Evolutionary conservation across 2,888 invertebrate species (phyloP), one percentile per base, ranked within the genome.

Genomic region (Tetranychus truncatus): DNA sequence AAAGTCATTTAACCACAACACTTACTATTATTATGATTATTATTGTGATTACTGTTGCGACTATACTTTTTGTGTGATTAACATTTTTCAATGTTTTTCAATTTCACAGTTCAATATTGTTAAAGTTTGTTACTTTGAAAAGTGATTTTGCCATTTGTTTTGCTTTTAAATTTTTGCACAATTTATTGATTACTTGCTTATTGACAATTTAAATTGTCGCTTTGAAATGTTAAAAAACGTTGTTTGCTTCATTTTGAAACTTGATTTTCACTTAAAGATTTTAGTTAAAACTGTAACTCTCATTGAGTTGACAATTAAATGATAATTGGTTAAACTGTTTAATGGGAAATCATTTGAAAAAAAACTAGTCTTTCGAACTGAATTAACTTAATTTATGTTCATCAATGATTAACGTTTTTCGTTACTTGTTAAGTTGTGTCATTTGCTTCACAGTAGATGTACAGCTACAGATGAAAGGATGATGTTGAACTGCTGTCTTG

Each of bases 1-100:
- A 55, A 55, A 55, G 55, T 55, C 55, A 55, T 55, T 55, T 55
- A 55, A 55, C 55, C 55, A 55, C 55, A 55, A 55, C 55, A 55
- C 11, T 55, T 15, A 15, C 55, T 55, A 15, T 55, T 55, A 55
- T 55, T 55, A 55, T 55, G 55, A 55, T 55, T 15, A 55, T 55
- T 55, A 55, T 55, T 55, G 9, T 15, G 15, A 55, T 55, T 55
- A 55, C 9, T 55, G 55, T 55, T 55, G 55, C 6, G 9, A 34
- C 15, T 55, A 15, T 55, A n/a, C n/a, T 55, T 15, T 55, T 55
- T 15, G 9, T 55, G 15, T 15, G 15, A 55, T 55, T 55, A 15
- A 15, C 55, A 9, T 15, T 15, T 55, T 55, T 55, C 11, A 55
- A 15, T 55, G 55, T 55, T 55, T 15, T 15, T 24, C 24, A 15